These are phyloP conservation scores for Nansenia antarctica DNA, from an alignment of 2,113 vertebrate species.

Conservation along the genomic window DNA sequence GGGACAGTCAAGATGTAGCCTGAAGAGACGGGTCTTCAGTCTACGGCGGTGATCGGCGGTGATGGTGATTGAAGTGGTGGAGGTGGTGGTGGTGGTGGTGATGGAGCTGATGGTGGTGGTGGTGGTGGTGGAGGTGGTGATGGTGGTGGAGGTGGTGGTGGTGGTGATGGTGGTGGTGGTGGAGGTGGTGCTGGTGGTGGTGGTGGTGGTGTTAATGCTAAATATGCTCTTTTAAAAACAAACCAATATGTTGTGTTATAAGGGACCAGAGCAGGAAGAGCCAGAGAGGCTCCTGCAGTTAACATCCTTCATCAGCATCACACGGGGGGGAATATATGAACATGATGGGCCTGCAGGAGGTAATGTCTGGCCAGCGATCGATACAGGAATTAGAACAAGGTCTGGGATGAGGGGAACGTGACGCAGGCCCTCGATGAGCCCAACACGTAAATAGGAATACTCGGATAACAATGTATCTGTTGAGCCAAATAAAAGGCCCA, in stretches of 20 bases:
- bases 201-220: too few relatives aligned
- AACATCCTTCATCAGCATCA: neutral
- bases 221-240: too few relatives aligned
- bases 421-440: neutral
- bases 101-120: too few relatives aligned
- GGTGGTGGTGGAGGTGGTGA: too few relatives aligned
- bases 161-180: too few relatives aligned
- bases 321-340: neutral
- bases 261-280: neutral
- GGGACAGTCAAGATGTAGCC: too few relatives aligned
- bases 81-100: too few relatives aligned
- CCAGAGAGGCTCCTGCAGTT: neutral
- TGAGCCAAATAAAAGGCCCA: neutral
- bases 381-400: neutral
- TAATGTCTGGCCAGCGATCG: neutral
- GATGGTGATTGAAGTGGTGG: too few relatives aligned
- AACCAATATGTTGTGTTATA: neutral
- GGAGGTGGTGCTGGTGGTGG: too few relatives aligned
- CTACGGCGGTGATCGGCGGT: too few relatives aligned
- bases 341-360: neutral
- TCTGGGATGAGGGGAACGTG: neutral
- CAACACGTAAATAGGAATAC: neutral
- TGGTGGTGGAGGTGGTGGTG: too few relatives aligned
- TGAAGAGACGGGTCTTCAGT: too few relatives aligned
- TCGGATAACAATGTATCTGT: slow-evolving; percentile 7